Conservation (phyloP, 2,888 invertebrate genomes). For the Argyresthia albistria region DNA sequence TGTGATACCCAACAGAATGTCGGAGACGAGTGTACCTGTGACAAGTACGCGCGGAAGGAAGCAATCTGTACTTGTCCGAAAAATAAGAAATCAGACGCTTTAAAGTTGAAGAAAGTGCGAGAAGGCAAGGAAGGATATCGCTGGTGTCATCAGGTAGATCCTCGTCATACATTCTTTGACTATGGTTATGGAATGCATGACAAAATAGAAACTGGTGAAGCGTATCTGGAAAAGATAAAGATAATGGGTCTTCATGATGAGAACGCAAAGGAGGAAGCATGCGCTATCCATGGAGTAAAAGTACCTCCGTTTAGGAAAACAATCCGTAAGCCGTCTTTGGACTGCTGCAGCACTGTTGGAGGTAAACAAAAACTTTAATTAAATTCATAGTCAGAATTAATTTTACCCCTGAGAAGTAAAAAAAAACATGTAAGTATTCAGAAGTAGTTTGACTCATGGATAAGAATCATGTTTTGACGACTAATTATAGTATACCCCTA, state of each 20-base stretch:
- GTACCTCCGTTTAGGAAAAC: conserved; percentile 39
- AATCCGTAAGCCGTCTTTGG: conserved; percentile 42
- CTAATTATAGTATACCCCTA: no score
- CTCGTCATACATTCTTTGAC: conserved; percentile 54
- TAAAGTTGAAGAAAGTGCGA: conserved; percentile 36
- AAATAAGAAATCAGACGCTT: conserved; percentile 17
- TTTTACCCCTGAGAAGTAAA: no score
- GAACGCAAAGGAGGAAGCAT: conserved; percentile 17
- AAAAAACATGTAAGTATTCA: no score
- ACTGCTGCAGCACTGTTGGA: conserved; percentile 62
- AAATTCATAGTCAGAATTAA: no score
- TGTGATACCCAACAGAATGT: conserved; percentile 23
- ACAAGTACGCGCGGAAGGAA: conserved; percentile 10
- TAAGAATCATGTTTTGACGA: no score
- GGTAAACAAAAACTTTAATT: no score
- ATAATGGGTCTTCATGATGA: conserved; percentile 39
- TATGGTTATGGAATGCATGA: conserved; percentile 47
- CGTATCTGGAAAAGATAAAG: conserved; percentile 30
- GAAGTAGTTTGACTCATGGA: no score
- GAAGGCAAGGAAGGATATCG: conserved; percentile 45
- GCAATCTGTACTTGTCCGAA: conserved; percentile 36
- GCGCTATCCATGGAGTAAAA: conserved; percentile 27
- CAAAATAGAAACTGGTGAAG: conserved; percentile 30
- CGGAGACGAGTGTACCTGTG: conserved; percentile 11
- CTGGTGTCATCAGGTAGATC: conserved; percentile 57